These are phyloP conservation scores for Ectemnius continuus DNA, from an alignment of 2,888 invertebrate genomes.

Conservation along the genomic window DNA sequence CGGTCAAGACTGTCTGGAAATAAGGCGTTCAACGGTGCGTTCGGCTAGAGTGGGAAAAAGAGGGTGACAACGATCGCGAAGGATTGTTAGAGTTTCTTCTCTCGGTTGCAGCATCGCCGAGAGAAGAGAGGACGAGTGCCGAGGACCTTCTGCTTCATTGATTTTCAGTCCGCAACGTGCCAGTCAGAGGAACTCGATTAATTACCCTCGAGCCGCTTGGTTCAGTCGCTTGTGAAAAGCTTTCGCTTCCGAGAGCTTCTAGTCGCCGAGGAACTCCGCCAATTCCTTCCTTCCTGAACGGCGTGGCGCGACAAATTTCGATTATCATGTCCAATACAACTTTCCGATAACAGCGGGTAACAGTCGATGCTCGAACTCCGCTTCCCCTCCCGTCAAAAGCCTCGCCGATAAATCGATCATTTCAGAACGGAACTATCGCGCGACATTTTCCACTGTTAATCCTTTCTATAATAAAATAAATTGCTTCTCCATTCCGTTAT, in stretches of 20 bases:
- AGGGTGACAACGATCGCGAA: neutral
- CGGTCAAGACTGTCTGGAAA: no score
- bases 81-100: conserved; percentile 14
- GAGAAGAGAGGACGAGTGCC: conserved; percentile 11
- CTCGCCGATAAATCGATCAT: no score
- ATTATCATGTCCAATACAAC: conserved; percentile 17
- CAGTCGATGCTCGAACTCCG: no score
- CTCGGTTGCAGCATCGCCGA: neutral
- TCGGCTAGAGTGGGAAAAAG: neutral
- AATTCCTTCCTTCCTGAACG: neutral
- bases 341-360: conserved; percentile 6
- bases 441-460: no score
- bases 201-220: conserved; percentile 3
- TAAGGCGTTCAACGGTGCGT: neutral
- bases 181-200: conserved; percentile 24
- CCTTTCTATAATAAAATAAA: no score
- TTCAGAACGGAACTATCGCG: no score
- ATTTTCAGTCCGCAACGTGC: conserved; percentile 20
- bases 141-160: conserved; percentile 20
- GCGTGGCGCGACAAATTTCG: conserved; percentile 17
- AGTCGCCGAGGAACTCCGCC: conserved; percentile 9
- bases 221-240: conserved; percentile 10
- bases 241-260: conserved; percentile 9
- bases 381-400: no score
- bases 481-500: no score